A percentile compares a stretch with the other conserved stretches of the same genome.
Conservation (phyloP, 64 coral and sea anemone species). For the Pocillopora verrucosa region DNA sequence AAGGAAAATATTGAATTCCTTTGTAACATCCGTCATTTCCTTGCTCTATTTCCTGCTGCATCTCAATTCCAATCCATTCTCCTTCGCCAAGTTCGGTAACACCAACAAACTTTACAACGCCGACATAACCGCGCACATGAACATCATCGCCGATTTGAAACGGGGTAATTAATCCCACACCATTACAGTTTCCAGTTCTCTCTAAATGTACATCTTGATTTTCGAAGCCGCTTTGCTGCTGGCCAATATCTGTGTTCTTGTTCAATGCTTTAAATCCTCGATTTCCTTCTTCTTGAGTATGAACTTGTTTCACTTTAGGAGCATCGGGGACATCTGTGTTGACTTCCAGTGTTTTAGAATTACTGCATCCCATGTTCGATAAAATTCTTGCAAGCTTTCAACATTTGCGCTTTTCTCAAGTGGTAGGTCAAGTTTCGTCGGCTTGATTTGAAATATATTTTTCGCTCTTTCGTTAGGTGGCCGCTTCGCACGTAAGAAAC, state of each 20-base stretch:
- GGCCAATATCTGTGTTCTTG: background rate
- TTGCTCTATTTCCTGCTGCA: slow-evolving; percentile 53
- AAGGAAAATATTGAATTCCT: slow-evolving; percentile 67
- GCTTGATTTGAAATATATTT: background rate
- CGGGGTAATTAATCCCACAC: background rate
- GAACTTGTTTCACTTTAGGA: slow-evolving; percentile 5
- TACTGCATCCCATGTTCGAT: slow-evolving; percentile 29
- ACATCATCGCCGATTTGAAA: slow-evolving; percentile 56
- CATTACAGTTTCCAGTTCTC: background rate
- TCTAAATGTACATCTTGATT: background rate
- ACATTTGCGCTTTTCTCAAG: background rate
- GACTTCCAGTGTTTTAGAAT: slow-evolving; percentile 20
- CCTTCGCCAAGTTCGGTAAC: slow-evolving; percentile 68
- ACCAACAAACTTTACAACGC: slow-evolving; percentile 77
- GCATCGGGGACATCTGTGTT: background rate
- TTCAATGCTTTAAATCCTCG: background rate
- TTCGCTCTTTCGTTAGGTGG: background rate
- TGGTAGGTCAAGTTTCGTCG: background rate
- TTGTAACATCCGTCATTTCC: slow-evolving; percentile 64
- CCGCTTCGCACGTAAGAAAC: background rate
- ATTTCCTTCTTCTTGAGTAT: background rate
- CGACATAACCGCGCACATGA: slow-evolving; percentile 87
- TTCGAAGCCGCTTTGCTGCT: background rate
- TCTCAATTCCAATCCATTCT: slow-evolving; percentile 80
- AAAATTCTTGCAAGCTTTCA: background rate